phyloP scores from a whole-genome alignment of 2,888 invertebrate species.

The Hybos culiciformis region DNA sequence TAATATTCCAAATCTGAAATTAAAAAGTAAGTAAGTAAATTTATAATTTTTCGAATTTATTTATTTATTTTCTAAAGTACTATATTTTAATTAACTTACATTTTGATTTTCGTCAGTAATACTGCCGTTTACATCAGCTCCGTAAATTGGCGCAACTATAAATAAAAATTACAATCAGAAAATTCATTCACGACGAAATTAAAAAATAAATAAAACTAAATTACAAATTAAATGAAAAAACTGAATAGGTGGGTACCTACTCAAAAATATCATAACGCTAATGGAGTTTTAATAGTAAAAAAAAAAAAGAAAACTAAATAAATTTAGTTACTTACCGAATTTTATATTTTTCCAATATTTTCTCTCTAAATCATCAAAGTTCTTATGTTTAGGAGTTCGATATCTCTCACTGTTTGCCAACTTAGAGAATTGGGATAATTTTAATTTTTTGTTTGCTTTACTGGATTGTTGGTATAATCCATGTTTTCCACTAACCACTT shows the following conservation, averaged over 20 bases:
- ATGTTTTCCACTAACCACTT: slow-evolving; percentile 87
- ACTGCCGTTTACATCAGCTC: slow-evolving; percentile 94
- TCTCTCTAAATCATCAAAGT: slow-evolving; percentile 78
- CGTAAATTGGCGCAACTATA: slow-evolving; percentile 95
- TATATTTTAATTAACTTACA: slow-evolving; percentile 32
- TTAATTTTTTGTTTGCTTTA: slow-evolving; percentile 85
- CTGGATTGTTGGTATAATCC: slow-evolving; percentile 94
- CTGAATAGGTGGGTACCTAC: too few species aligned
- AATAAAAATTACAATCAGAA: too few species aligned
- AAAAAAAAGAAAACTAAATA: too few species aligned
- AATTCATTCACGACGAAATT: too few species aligned
- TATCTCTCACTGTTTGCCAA: slow-evolving; percentile 68
- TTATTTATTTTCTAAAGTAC: neutral
- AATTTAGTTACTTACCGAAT: too few species aligned
- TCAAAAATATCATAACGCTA: too few species aligned
- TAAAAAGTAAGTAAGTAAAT: too few species aligned
- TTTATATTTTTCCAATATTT: slow-evolving; percentile 99
- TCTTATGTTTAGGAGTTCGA: slow-evolving; percentile 66
- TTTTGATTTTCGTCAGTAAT: slow-evolving; percentile 81
- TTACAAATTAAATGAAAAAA: too few species aligned
- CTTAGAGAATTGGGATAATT: slow-evolving; percentile 75
- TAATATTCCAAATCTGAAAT: slow-evolving; percentile 73
- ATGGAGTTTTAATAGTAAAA: too few species aligned
- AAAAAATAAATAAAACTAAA: too few species aligned
- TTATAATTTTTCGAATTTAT: neutral